phyloP scores from a whole-genome alignment of 2,888 invertebrate species.

The Ryuthela nishihirai region DNA sequence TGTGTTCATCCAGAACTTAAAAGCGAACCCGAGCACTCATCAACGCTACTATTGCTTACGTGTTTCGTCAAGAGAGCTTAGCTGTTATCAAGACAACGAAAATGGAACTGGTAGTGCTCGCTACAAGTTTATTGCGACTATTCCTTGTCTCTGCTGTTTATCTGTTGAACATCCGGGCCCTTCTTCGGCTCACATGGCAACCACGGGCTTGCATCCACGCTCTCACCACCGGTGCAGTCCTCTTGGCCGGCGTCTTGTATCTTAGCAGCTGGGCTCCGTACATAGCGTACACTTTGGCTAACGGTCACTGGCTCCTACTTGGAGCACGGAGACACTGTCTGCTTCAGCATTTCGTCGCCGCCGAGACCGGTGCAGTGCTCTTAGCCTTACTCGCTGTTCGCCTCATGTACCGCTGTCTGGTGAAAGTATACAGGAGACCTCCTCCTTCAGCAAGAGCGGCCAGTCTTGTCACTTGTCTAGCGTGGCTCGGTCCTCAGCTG shows the following conservation, averaged over 20 bases:
- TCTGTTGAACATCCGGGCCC: conserved; percentile 26
- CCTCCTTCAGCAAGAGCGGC: conserved; percentile 21
- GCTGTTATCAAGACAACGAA: conserved; percentile 6
- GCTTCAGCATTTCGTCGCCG: conserved; percentile 33
- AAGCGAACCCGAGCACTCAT: no score
- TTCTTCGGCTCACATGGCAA: conserved; percentile 26
- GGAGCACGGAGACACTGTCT: conserved; percentile 34
- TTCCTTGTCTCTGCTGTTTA: conserved; percentile 24
- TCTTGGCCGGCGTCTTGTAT: conserved; percentile 27
- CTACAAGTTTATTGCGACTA: conserved; percentile 27
- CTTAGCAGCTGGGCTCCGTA: conserved; percentile 37
- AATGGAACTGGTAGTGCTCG: conserved; percentile 32
- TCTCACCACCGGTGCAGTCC: conserved; percentile 27
- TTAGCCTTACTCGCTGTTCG: conserved; percentile 33
- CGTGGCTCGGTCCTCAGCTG: conserved; percentile 35
- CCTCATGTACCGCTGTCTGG: conserved; percentile 17
- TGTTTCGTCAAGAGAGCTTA: no score
- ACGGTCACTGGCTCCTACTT: conserved; percentile 33
- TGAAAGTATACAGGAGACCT: conserved; percentile 23
- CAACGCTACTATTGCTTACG: no score
- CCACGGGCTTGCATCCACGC: conserved; percentile 28
- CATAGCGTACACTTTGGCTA: conserved; percentile 33
- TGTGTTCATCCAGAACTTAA: no score
- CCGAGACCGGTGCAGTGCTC: conserved; percentile 28
- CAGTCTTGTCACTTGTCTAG: conserved; percentile 27